These are phyloP conservation scores for Meteorus sp. DNA, from an alignment of 1,140 invertebrate species.

Conservation along the genomic window DNA sequence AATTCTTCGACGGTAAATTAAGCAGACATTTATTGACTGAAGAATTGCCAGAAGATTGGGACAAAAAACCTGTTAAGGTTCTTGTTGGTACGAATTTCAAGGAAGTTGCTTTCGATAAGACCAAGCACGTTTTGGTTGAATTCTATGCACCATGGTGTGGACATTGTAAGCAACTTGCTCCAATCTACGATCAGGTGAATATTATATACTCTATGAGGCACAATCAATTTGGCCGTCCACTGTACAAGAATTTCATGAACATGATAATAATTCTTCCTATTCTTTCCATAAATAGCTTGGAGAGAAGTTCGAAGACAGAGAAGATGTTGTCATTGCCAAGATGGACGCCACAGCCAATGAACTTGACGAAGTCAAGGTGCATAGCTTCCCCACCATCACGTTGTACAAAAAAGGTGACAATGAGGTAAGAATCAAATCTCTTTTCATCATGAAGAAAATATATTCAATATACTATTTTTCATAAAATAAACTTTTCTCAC, in stretches of 20 bases:
- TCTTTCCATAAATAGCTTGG: slow-evolving; percentile 66
- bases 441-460: slow-evolving; percentile 2
- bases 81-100: slow-evolving; percentile 96
- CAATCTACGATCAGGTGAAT: slow-evolving; percentile 83
- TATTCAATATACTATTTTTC: background rate
- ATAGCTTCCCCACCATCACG: slow-evolving; percentile 96
- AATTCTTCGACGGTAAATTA: slow-evolving; percentile 88
- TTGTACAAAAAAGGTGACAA: slow-evolving; percentile 92
- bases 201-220: slow-evolving; percentile 7
- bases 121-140: slow-evolving; percentile 95
- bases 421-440: slow-evolving; percentile 64
- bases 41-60: slow-evolving; percentile 96
- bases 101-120: slow-evolving; percentile 84
- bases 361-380: slow-evolving; percentile 91
- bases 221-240: no score
- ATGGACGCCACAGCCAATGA: slow-evolving; percentile 99
- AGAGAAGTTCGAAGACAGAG: slow-evolving; percentile 84
- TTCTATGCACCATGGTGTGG: slow-evolving; percentile 99
- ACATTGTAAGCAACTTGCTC: slow-evolving; percentile 95
- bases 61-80: slow-evolving; percentile 91
- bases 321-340: slow-evolving; percentile 92
- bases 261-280: slow-evolving; percentile 17
- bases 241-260: no score
- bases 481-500: slow-evolving; percentile 27
- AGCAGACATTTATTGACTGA: slow-evolving; percentile 94